Evolutionary conservation across 2,888 invertebrate species (phyloP).

Genomic region (Morpho deidamia): DNA sequence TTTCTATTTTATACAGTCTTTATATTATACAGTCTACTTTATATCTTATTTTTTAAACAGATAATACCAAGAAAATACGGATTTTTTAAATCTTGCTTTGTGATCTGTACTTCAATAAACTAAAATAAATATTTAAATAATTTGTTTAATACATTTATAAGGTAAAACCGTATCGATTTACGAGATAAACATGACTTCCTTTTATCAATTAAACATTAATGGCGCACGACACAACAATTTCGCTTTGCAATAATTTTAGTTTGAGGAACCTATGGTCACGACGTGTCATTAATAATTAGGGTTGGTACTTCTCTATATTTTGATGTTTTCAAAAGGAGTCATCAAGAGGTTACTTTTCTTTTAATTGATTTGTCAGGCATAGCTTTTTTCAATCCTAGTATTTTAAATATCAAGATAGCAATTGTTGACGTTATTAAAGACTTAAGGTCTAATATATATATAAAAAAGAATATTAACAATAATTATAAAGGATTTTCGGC

Average conservation of each 20-base stretch:
- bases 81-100: no score
- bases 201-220: constrained; percentile 23
- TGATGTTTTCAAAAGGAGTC: not conserved
- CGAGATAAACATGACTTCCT: constrained; percentile 15
- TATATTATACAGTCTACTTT: no score
- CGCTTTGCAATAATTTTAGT: constrained; percentile 23
- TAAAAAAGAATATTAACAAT: no score
- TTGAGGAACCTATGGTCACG: constrained; percentile 22
- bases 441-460: no score
- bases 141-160: not conserved
- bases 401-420: no score
- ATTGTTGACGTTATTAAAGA: no score
- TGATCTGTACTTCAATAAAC: not conserved
- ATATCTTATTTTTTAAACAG: no score
- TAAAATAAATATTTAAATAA: not conserved
- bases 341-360: not conserved
- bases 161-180: constrained; percentile 7
- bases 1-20: no score
- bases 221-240: constrained; percentile 24
- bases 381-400: no score
- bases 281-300: constrained; percentile 20
- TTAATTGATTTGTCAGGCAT: no score
- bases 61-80: no score
- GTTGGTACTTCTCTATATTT: not conserved
- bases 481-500: no score